Evolutionary conservation across 1,140 invertebrate species (phyloP).

Genomic region (Conopomorpha cramerella): DNA sequence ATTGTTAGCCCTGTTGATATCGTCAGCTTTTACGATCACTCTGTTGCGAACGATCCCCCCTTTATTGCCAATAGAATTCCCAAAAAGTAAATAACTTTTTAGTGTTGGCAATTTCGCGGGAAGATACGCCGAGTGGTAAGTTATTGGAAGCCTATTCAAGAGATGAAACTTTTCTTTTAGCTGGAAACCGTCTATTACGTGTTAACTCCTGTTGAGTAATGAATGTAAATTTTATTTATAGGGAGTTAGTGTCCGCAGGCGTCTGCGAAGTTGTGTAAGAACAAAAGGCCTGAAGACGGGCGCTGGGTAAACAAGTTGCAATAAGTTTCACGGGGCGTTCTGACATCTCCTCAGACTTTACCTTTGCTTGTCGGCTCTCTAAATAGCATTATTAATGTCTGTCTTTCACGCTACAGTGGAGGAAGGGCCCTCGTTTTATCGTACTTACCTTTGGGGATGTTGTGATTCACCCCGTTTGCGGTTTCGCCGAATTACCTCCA

Average conservation of each 20-base stretch:
- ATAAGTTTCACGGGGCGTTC: conserved; percentile 25
- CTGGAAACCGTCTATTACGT: conserved; percentile 7
- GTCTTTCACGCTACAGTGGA: too few species aligned
- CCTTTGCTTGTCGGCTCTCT: conserved; percentile 12
- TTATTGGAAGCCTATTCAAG: too few species aligned
- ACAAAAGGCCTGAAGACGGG: conserved; percentile 34
- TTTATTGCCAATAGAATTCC: conserved; percentile 15
- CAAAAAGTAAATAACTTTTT: conserved; percentile 17
- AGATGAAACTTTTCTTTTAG: neutral
- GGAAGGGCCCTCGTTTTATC: too few species aligned
- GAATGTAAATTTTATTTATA: conserved; percentile 46
- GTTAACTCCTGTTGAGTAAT: conserved; percentile 14
- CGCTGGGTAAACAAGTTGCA: conserved; percentile 37
- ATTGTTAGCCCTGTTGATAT: conserved; percentile 6
- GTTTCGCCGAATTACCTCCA: too few species aligned
- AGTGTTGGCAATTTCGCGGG: conserved; percentile 5
- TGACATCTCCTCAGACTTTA: conserved; percentile 19
- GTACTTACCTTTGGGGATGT: too few species aligned
- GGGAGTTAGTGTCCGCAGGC: conserved; percentile 26
- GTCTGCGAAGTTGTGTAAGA: conserved; percentile 32
- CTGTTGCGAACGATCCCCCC: conserved; percentile 8
- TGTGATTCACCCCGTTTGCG: too few species aligned
- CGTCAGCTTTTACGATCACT: conserved; percentile 16
- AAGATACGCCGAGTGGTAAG: too few species aligned
- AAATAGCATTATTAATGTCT: conserved; percentile 22